A percentile compares a stretch with the other conserved stretches of the same genome.
Conservation (phyloP, 2,888 invertebrate genomes). For the Furcula furcula region DNA sequence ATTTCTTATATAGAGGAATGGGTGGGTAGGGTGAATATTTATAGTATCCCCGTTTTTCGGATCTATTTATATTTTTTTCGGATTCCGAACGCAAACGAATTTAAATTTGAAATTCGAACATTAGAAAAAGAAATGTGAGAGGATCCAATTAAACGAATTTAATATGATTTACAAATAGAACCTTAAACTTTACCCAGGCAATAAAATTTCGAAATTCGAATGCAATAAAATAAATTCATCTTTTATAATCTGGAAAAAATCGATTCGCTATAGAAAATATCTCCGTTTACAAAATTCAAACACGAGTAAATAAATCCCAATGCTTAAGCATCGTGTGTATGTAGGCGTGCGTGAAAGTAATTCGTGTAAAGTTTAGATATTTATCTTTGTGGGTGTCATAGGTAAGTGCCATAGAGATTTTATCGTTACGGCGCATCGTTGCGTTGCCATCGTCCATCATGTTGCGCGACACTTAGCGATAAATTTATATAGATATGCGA, state of each 20-base stretch:
- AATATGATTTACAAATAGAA: neutral
- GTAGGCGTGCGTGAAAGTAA: slow-evolving; percentile 55
- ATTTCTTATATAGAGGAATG: too few relatives aligned
- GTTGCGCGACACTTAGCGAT: slow-evolving; percentile 28
- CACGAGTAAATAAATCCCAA: slow-evolving; percentile 2
- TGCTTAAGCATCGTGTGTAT: slow-evolving; percentile 17
- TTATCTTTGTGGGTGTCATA: slow-evolving; percentile 58
- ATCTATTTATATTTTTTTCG: too few relatives aligned
- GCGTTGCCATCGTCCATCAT: slow-evolving; percentile 35
- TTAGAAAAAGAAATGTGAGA: too few relatives aligned
- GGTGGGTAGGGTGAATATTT: too few relatives aligned
- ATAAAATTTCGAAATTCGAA: neutral
- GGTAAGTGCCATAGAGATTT: slow-evolving; percentile 34
- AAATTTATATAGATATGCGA: neutral
- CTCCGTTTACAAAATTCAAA: neutral
- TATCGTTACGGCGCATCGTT: slow-evolving; percentile 18
- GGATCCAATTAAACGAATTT: neutral
- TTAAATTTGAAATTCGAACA: too few relatives aligned
- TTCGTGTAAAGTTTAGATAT: slow-evolving; percentile 34
- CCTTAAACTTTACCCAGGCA: neutral
- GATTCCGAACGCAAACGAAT: too few relatives aligned
- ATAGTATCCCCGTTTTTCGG: too few relatives aligned
- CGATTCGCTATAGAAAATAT: slow-evolving; percentile 2
- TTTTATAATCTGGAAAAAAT: neutral
- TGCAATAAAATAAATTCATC: neutral